These are phyloP conservation scores for Silurus asotus DNA, from an alignment of 2,113 vertebrate species.

Conservation along the genomic window DNA sequence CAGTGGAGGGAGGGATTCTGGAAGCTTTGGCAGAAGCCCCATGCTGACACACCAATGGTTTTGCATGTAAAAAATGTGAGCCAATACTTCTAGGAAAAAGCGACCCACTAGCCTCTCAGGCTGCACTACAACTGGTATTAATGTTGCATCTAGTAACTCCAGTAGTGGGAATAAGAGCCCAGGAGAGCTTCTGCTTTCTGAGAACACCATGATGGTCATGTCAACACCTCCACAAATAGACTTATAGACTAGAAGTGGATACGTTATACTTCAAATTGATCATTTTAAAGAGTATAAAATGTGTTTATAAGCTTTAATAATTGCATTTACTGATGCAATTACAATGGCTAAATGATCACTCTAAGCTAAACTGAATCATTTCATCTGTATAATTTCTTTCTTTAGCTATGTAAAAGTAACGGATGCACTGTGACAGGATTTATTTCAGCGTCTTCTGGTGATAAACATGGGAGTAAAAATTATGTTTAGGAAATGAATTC, in stretches of 20 bases:
- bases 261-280: not conserved
- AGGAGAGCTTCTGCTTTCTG: conserved; percentile 31
- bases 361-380: not conserved
- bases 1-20: not conserved
- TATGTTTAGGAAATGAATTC: not conserved
- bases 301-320: not conserved
- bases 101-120: not conserved
- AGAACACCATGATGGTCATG: not conserved
- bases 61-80: conserved; percentile 32
- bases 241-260: conserved; percentile 13
- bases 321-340: not conserved
- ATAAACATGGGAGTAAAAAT: not conserved
- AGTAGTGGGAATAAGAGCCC: conserved; percentile 19
- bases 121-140: conserved; percentile 36
- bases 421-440: not conserved
- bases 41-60: conserved; percentile 21
- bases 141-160: conserved; percentile 36
- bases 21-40: conserved; percentile 23
- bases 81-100: conserved; percentile 52
- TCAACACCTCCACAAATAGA: conserved; percentile 27
- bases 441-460: not conserved
- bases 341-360: not conserved
- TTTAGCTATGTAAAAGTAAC: not conserved
- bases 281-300: not conserved
- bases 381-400: not conserved